These are phyloP conservation scores for Luehdorfia chinensis DNA, from an alignment of 1,140 invertebrate genomes.

Conservation along the genomic window DNA sequence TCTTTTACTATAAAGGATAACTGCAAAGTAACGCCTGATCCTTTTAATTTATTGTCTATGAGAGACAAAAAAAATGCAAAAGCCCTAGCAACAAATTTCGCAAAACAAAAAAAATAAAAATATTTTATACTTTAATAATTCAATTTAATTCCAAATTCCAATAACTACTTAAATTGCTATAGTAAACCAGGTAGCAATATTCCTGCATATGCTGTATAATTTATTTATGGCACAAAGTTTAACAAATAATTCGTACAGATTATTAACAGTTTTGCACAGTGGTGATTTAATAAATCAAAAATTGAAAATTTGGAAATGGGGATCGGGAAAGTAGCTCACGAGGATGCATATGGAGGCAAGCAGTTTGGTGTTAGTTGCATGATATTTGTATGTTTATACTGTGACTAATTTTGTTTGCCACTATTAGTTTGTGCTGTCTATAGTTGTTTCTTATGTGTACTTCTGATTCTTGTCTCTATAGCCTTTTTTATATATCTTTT, in stretches of 20 bases:
- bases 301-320: slow-evolving; percentile 26
- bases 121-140: too few species aligned
- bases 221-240: slow-evolving; percentile 44
- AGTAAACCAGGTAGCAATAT: not conserved
- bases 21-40: too few species aligned
- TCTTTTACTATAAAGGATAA: too few species aligned
- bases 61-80: too few species aligned
- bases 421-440: slow-evolving; percentile 22
- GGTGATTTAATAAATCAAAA: slow-evolving; percentile 40
- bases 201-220: slow-evolving; percentile 4
- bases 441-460: too few species aligned
- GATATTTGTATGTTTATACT: slow-evolving; percentile 24
- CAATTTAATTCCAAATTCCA: too few species aligned
- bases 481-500: too few species aligned
- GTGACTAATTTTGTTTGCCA: slow-evolving; percentile 18
- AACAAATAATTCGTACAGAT: slow-evolving; percentile 46
- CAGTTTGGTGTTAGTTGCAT: slow-evolving; percentile 57
- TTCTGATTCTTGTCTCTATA: too few species aligned
- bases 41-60: too few species aligned
- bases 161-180: not conserved
- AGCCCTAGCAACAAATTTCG: too few species aligned
- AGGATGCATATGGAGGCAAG: slow-evolving; percentile 76
- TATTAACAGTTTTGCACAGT: slow-evolving; percentile 60
- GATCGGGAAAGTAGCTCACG: slow-evolving; percentile 39
- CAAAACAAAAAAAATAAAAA: too few species aligned